Conservation (phyloP, 2,113 vertebrate genomes). For the Erythrocebus patas region DNA sequence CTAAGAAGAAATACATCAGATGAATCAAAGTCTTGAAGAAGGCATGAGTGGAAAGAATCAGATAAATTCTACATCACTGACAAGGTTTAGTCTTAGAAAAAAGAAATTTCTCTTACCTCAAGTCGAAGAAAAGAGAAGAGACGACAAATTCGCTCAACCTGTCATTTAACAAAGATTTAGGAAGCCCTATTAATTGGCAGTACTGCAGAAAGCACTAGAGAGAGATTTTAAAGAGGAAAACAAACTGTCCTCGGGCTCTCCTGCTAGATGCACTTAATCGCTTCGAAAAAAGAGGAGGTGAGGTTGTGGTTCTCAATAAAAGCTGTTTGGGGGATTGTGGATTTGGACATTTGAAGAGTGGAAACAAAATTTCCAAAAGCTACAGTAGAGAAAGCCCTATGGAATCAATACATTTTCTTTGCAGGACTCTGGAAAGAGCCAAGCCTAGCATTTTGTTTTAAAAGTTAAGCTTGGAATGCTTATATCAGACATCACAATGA, state of each 20-base stretch:
- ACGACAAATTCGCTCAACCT: neutral
- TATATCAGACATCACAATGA: slow-evolving; percentile 59
- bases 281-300: neutral
- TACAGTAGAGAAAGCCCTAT: slow-evolving; percentile 6
- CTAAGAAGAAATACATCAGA: neutral
- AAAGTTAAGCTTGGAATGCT: slow-evolving; percentile 52
- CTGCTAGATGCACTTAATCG: neutral
- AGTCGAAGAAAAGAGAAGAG: neutral
- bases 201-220: neutral
- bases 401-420: slow-evolving; percentile 58
- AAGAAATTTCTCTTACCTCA: neutral
- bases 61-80: neutral
- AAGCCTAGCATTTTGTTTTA: slow-evolving; percentile 54
- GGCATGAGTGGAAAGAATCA: neutral
- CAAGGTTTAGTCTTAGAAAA: neutral
- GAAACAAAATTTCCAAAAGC: slow-evolving; percentile 51
- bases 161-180: slow-evolving; percentile 17
- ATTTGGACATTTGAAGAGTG: neutral
- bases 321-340: neutral
- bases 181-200: slow-evolving; percentile 26
- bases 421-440: neutral
- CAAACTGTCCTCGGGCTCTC: neutral
- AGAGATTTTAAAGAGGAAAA: slow-evolving; percentile 23
- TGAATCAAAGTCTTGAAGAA: neutral
- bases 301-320: neutral